These are phyloP conservation scores for Scalopus aquaticus DNA, from an alignment of 2,113 vertebrate species.

Conservation along the genomic window DNA sequence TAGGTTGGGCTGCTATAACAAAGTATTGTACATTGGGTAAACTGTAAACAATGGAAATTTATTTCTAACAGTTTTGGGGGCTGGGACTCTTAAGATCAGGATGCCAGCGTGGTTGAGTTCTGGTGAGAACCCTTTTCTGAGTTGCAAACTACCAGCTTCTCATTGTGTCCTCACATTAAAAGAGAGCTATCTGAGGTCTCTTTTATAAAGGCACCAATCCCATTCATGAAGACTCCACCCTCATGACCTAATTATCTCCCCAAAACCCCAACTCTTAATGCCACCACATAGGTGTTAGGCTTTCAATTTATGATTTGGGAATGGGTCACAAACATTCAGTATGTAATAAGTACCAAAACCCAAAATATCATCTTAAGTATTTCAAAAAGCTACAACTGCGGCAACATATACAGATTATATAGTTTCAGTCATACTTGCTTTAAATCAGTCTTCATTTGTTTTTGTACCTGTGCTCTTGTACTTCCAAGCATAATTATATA, in stretches of 20 bases:
- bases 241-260: neutral
- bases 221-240: neutral
- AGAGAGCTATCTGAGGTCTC: neutral
- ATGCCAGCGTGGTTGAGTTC: neutral
- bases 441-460: constrained; percentile 10
- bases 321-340: neutral
- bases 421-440: constrained; percentile 27
- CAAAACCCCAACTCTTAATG: neutral
- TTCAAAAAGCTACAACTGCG: neutral
- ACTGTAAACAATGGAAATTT: neutral
- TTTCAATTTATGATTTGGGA: neutral
- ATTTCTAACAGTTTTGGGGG: neutral
- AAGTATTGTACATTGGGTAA: neutral
- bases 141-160: neutral
- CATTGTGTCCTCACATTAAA: neutral
- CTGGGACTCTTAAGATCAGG: neutral
- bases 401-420: neutral
- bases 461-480: constrained; percentile 23
- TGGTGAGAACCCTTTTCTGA: neutral
- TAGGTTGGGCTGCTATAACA: neutral
- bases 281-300: neutral
- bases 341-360: neutral
- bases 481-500: constrained; percentile 40
- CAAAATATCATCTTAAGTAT: neutral
- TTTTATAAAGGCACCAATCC: neutral